phyloP scores from a whole-genome alignment of 2,888 invertebrate species.

The Blera fallax region DNA sequence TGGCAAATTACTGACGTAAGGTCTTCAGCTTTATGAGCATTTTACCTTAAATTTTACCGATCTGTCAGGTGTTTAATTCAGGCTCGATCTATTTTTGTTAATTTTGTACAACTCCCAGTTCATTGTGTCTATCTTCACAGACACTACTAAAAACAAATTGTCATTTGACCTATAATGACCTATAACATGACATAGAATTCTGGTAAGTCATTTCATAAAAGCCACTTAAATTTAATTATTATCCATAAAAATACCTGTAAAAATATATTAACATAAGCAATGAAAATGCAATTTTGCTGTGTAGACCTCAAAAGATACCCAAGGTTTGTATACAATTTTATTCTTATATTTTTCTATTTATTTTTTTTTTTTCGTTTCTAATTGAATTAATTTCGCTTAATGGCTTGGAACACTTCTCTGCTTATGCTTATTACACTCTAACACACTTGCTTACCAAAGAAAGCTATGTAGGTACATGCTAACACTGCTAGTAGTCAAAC shows the following conservation, averaged over 20 bases:
- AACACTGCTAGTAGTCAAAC: slow-evolving; percentile 73
- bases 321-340: slow-evolving; percentile 18
- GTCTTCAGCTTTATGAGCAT: no score
- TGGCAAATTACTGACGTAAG: no score
- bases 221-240: neutral
- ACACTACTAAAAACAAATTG: neutral
- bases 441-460: neutral
- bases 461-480: neutral
- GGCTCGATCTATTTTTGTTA: neutral
- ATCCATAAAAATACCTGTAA: slow-evolving; percentile 2
- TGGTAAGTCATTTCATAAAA: slow-evolving; percentile 4
- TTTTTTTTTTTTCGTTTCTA: neutral
- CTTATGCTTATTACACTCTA: slow-evolving; percentile 3
- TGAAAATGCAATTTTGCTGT: neutral
- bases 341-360: neutral
- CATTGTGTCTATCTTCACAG: neutral
- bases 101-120: neutral
- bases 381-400: slow-evolving; percentile 29
- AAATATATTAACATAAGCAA: neutral
- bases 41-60: no score
- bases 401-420: neutral
- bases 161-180: no score
- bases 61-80: no score
- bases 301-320: neutral
- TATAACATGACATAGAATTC: neutral